Percentiles rank a stretch among this genome's conserved stretches.
phyloP scores from a whole-genome alignment of 2,113 vertebrate species.

The Tupaia tana region DNA sequence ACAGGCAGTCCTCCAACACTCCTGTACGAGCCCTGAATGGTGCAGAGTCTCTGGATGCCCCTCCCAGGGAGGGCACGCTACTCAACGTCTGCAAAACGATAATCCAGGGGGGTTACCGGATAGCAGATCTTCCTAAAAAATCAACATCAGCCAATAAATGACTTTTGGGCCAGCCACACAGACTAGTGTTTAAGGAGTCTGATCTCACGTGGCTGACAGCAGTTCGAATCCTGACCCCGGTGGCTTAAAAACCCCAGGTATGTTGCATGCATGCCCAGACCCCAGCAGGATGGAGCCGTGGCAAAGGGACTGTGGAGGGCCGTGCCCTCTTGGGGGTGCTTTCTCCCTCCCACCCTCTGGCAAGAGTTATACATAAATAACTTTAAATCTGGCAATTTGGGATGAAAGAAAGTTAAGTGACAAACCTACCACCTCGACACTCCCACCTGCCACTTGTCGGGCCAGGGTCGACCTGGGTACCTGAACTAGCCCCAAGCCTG shows the following conservation, averaged over 20 bases:
- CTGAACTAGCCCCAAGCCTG: neutral
- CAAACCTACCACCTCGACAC: neutral
- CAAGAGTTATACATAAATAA: neutral
- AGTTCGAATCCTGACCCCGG: too few species aligned
- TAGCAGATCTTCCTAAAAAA: neutral
- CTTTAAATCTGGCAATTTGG: neutral
- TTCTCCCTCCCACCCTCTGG: too few species aligned
- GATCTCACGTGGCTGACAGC: too few species aligned
- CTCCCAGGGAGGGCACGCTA: neutral
- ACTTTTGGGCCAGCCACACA: neutral
- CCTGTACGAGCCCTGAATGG: neutral
- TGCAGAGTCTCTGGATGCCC: neutral
- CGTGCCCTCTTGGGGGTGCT: too few species aligned
- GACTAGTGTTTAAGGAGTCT: too few species aligned
- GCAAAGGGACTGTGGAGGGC: too few species aligned
- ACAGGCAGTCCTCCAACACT: neutral
- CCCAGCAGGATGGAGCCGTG: too few species aligned
- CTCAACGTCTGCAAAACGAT: neutral
- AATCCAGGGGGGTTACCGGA: neutral
- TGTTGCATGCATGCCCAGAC: too few species aligned
- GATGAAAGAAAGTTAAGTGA: neutral
- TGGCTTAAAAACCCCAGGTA: too few species aligned
- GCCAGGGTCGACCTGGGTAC: neutral
- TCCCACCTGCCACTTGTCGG: neutral
- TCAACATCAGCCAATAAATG: neutral